These are phyloP conservation scores for Helleia helle DNA, from an alignment of 2,888 invertebrate genomes.

Conservation along the genomic window DNA sequence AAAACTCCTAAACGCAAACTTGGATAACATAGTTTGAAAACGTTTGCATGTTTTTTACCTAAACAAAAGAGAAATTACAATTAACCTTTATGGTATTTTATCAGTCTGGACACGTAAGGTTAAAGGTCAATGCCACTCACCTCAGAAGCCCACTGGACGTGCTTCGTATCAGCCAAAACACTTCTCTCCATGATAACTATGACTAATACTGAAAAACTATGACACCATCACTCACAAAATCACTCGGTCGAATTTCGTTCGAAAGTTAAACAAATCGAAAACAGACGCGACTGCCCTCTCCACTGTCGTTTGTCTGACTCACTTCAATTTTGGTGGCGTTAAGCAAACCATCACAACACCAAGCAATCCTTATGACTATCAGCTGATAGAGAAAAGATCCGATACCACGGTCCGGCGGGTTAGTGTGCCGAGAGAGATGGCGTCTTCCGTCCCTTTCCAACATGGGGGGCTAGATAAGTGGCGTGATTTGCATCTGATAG, in stretches of 20 bases:
- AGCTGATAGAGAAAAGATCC: constrained; percentile 54
- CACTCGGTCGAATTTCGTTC: constrained; percentile 42
- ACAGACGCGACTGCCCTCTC: constrained; percentile 43
- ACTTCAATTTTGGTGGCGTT: constrained; percentile 36
- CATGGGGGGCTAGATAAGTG: constrained; percentile 56
- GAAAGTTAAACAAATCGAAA: constrained; percentile 45
- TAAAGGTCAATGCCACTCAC: constrained; percentile 33
- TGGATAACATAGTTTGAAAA: too few relatives aligned
- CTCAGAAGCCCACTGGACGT: constrained; percentile 64
- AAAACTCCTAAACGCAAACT: too few relatives aligned
- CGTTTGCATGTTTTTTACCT: too few relatives aligned
- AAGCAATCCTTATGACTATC: constrained; percentile 31
- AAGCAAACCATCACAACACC: constrained; percentile 40
- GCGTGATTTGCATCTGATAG: constrained; percentile 63
- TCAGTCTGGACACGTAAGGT: not conserved
- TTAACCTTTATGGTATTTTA: too few relatives aligned
- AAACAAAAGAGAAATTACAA: too few relatives aligned
- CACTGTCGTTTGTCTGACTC: constrained; percentile 45
- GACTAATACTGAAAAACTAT: constrained; percentile 48
- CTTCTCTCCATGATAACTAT: constrained; percentile 61
- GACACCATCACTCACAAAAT: constrained; percentile 51
- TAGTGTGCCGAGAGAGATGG: constrained; percentile 53
- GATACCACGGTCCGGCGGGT: constrained; percentile 55
- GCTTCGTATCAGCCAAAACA: constrained; percentile 55
- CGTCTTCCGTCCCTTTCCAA: constrained; percentile 35